Percentiles rank a stretch among this genome's conserved stretches.
Conservation (phyloP, 2,113 vertebrate genomes). For the Calidris pugnax region DNA sequence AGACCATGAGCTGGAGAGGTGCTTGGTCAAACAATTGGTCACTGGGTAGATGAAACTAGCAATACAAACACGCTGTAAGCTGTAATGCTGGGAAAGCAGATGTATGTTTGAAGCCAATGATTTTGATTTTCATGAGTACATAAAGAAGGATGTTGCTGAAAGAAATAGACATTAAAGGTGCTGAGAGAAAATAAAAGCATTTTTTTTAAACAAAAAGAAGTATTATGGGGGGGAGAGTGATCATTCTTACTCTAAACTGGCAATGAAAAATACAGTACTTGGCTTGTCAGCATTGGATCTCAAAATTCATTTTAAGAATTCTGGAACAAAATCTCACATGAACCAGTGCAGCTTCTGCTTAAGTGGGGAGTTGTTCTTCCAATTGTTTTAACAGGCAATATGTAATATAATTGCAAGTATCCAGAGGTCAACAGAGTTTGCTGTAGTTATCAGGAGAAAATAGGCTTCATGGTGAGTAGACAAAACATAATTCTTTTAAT, state of each 20-base stretch:
- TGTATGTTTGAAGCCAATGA: background rate
- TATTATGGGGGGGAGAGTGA: background rate
- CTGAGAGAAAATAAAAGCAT: background rate
- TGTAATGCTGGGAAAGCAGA: background rate
- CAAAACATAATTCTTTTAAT: background rate
- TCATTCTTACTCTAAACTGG: background rate
- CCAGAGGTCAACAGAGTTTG: constrained; percentile 15
- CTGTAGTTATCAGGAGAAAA: constrained; percentile 18
- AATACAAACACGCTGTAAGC: background rate
- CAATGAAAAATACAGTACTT: background rate
- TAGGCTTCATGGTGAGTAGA: background rate
- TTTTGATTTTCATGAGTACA: constrained; percentile 5
- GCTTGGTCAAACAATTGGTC: constrained; percentile 1
- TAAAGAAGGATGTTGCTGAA: background rate
- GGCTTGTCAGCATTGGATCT: background rate
- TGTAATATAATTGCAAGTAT: background rate
- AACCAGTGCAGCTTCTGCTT: background rate
- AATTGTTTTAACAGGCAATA: background rate
- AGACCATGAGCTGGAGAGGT: background rate
- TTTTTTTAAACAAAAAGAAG: background rate
- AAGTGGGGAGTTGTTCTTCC: background rate
- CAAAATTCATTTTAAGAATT: background rate
- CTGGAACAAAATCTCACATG: background rate
- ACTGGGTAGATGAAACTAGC: background rate
- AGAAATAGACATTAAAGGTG: background rate